These are phyloP conservation scores for Atrichornis clamosus DNA, from an alignment of 2,113 vertebrate species.

Conservation along the genomic window DNA sequence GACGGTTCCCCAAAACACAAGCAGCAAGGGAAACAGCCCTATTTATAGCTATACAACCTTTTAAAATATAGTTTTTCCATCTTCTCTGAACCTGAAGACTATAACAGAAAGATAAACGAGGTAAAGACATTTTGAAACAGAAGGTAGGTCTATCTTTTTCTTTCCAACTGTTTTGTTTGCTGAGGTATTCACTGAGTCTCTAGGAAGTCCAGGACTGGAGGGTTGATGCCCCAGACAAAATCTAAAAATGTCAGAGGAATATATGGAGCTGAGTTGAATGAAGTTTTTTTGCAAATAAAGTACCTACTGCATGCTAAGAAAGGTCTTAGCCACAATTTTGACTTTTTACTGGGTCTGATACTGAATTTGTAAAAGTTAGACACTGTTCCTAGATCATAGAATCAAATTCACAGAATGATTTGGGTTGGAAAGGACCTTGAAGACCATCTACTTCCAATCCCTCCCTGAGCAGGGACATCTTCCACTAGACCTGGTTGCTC, in stretches of 20 bases:
- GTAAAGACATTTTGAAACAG: neutral
- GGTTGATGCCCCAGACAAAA: neutral
- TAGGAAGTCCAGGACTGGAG: neutral
- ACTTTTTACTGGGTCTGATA: neutral
- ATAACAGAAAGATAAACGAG: neutral
- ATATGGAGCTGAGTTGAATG: neutral
- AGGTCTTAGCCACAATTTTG: neutral
- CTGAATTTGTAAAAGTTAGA: neutral
- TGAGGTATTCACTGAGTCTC: neutral
- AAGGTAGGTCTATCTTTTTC: slow-evolving; percentile 16
- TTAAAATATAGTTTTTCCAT: neutral
- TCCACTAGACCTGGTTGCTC: neutral
- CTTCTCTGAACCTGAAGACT: neutral
- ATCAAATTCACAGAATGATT: neutral
- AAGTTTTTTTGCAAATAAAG: neutral
- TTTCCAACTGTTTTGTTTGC: neutral
- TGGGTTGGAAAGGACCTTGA: neutral
- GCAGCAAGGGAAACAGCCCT: neutral
- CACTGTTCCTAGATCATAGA: neutral
- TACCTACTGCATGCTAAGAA: neutral
- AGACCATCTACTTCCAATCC: neutral
- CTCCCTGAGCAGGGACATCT: neutral
- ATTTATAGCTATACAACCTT: neutral
- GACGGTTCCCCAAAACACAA: neutral
- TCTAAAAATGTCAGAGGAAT: neutral